Evolutionary conservation across 2,888 invertebrate species (phyloP).

Genomic region (Agrotis segetum): DNA sequence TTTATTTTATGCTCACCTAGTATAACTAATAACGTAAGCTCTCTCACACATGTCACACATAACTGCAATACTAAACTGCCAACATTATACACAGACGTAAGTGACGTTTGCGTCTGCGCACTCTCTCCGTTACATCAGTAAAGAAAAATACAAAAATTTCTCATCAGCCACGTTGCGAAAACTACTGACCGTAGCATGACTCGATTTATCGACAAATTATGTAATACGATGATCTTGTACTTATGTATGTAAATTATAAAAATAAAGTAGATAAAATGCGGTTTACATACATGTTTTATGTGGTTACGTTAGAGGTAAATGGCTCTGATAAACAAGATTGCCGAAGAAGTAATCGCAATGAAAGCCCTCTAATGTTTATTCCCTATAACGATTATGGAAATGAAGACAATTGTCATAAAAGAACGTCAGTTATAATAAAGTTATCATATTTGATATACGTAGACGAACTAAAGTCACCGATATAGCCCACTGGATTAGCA

Average conservation of each 20-base stretch:
- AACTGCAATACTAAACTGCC: constrained; percentile 23
- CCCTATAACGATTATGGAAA: neutral
- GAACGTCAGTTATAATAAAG: neutral
- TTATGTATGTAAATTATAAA: constrained; percentile 29
- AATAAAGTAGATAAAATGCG: constrained; percentile 6
- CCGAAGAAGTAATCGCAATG: neutral
- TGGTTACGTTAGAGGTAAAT: constrained; percentile 13
- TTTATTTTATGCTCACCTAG: constrained; percentile 18
- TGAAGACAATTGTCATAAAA: neutral
- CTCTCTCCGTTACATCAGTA: constrained; percentile 72
- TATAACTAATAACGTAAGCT: constrained; percentile 28
- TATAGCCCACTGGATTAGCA: too few relatives aligned
- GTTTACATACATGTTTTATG: neutral
- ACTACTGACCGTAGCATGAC: constrained; percentile 43
- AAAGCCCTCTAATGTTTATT: neutral
- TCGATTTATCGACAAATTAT: constrained; percentile 52
- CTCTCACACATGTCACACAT: constrained; percentile 31
- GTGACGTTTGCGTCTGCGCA: constrained; percentile 31
- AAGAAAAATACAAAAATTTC: constrained; percentile 62
- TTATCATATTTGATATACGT: too few relatives aligned
- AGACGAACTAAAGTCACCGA: too few relatives aligned
- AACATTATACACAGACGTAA: constrained; percentile 34
- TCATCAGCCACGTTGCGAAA: constrained; percentile 55
- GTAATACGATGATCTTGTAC: constrained; percentile 38
- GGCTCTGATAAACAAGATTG: neutral